Evolutionary conservation across 2,888 invertebrate genomes (phyloP), one percentile per base, ranked within the genome.

Genomic region (Candidula unifasciata): DNA sequence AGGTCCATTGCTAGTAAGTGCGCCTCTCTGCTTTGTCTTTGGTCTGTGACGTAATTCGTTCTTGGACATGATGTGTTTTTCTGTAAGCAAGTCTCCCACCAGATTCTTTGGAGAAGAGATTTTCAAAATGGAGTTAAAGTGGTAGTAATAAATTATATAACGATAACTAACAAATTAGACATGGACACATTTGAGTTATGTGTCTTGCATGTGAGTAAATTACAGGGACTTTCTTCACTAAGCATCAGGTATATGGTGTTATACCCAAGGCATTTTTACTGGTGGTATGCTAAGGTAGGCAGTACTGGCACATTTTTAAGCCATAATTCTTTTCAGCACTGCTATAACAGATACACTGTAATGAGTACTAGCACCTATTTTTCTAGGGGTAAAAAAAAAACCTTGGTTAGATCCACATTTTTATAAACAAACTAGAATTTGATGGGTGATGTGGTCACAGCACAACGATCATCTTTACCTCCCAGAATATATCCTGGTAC

Each of bases 21-120:
- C 35, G 21, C 77, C 77, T 44, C 77, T 64, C 24, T 27, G 69
- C 44, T 83, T 83, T 10, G 33, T 35, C 57, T 71, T 83, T 13
- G 16, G 27, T 13, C 83, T 68, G 10, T 76, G 37, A 6, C 83
- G 78, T n/a, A 83, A 33, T 24, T 83, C 78, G 71, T 52, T 78
- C 71, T 79, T 83, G 8, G 79, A 27, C 83, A 83, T 83, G 66
- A 30, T 79, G 68, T 21, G 44, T 66, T 44, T 60, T n/a, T n/a
- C n/a, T n/a, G n/a, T n/a, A 44, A 13, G 44, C 66, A 44, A 21
- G 21, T 37, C 27, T 33, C 18, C 64, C 18, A 37, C 3, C 13
- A 13, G 54, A 6, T 33, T 74, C 30, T 30, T 16, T 74, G 54
- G 0, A 30, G 54, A 54, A 54, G 16, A 74, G 27, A 52, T 74